Conservation (phyloP, 2,888 invertebrate genomes). For the Lepeophtheirus nordmannii region DNA sequence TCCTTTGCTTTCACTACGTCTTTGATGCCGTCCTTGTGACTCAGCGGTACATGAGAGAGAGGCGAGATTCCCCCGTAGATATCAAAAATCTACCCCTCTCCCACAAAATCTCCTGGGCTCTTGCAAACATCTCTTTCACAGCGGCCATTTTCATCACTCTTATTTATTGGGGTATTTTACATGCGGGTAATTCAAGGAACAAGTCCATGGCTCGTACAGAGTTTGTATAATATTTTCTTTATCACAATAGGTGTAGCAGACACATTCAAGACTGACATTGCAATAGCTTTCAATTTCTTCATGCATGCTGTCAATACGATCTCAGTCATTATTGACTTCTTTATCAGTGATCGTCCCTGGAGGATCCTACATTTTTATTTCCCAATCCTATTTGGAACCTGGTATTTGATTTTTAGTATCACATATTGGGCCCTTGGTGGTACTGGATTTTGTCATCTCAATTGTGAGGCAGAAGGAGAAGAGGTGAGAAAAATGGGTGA, state of each 20-base stretch:
- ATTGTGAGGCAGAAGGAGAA: neutral
- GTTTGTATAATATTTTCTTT: neutral
- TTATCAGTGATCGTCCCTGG: slow-evolving; percentile 31
- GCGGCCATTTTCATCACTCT: neutral
- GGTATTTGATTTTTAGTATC: slow-evolving; percentile 31
- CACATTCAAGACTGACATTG: neutral
- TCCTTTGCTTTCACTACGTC: slow-evolving; percentile 8
- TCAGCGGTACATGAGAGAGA: slow-evolving; percentile 2
- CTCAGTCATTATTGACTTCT: slow-evolving; percentile 32
- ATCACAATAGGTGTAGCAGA: slow-evolving; percentile 1
- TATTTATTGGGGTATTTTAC: slow-evolving; percentile 14
- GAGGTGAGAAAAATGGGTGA: neutral
- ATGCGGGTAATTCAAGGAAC: neutral
- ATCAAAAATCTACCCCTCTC: neutral
- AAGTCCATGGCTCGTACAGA: too few relatives aligned
- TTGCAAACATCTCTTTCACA: neutral
- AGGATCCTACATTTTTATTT: slow-evolving; percentile 32
- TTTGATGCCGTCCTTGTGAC: slow-evolving; percentile 7
- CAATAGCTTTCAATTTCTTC: slow-evolving; percentile 28
- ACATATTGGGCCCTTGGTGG: slow-evolving; percentile 32
- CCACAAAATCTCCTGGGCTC: slow-evolving; percentile 15
- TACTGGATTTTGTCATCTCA: slow-evolving; percentile 27
- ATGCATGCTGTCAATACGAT: slow-evolving; percentile 32
- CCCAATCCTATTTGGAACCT: slow-evolving; percentile 30
- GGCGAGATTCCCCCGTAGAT: neutral